A percentile compares a stretch with the other conserved stretches of the same genome.
Evolutionary conservation across 2,888 invertebrate species (phyloP).

Genomic region (Atrina japonica): DNA sequence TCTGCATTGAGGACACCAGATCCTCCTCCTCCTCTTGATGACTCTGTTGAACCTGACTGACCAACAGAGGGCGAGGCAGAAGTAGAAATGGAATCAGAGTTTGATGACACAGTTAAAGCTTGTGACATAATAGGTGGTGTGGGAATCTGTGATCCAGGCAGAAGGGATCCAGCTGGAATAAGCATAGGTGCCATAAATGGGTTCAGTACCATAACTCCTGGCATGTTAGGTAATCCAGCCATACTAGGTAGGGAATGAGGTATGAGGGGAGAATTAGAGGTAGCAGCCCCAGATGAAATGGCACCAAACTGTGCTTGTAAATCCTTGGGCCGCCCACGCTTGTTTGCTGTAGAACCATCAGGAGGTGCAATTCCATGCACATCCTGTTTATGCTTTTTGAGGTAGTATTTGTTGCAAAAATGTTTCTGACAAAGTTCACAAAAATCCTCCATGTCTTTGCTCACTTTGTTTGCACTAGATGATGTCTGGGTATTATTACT

Average conservation of each 20-base stretch:
- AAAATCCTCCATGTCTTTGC: constrained; percentile 79
- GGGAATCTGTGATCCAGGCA: constrained; percentile 65
- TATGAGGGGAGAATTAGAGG: constrained; percentile 53
- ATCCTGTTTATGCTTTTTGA: constrained; percentile 81
- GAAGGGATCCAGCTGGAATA: constrained; percentile 70
- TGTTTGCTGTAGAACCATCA: constrained; percentile 61
- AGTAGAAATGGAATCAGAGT: constrained; percentile 42
- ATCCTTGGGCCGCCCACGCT: constrained; percentile 65
- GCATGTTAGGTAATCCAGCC: constrained; percentile 70
- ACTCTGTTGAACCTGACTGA: constrained; percentile 55
- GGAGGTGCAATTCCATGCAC: constrained; percentile 80
- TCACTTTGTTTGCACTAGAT: constrained; percentile 40
- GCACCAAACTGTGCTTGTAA: constrained; percentile 63
- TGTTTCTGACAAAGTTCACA: constrained; percentile 81
- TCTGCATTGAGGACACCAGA: constrained; percentile 83
- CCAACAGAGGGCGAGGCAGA: constrained; percentile 49
- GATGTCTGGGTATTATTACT: constrained; percentile 19
- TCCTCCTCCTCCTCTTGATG: constrained; percentile 44
- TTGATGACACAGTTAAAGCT: constrained; percentile 60
- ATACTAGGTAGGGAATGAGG: constrained; percentile 74
- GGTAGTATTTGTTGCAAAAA: constrained; percentile 82
- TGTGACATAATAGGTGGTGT: constrained; percentile 67
- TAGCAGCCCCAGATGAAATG: constrained; percentile 60
- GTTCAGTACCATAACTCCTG: constrained; percentile 79
- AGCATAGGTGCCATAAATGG: constrained; percentile 79